A percentile compares a stretch with the other conserved stretches of the same genome.
Evolutionary conservation across 2,888 invertebrate genomes (phyloP).

Genomic region (Drosophila rubida): DNA sequence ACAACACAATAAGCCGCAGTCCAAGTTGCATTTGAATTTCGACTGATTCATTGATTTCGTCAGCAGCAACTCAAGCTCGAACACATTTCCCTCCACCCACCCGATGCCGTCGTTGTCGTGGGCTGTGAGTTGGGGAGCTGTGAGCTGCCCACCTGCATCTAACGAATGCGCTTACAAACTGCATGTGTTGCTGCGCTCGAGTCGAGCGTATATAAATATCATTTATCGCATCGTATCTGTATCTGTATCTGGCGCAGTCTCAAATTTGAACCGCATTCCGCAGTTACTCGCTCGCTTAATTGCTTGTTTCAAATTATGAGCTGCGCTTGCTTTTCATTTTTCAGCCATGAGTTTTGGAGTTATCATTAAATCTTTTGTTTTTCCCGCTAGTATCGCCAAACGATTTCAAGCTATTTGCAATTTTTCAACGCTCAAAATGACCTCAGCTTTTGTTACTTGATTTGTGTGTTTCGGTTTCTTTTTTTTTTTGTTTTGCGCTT

Average conservation of each 20-base stretch:
- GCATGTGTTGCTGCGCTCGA: conserved; percentile 20
- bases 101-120: conserved; percentile 17
- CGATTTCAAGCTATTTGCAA: conserved; percentile 57
- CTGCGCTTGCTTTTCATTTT: conserved; percentile 39
- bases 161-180: conserved; percentile 42
- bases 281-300: conserved; percentile 53
- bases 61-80: conserved; percentile 17
- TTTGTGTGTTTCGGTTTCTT: not conserved
- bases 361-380: conserved; percentile 47
- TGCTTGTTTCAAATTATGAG: conserved; percentile 67
- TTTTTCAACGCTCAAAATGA: conserved; percentile 58
- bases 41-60: conserved; percentile 57
- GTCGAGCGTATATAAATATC: conserved; percentile 57
- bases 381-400: conserved; percentile 29
- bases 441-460: conserved; percentile 61
- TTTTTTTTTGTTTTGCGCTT: conserved; percentile 30
- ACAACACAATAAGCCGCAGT: conserved; percentile 29
- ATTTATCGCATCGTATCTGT: conserved; percentile 60
- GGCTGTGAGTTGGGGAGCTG: conserved; percentile 33
- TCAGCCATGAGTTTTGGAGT: conserved; percentile 9
- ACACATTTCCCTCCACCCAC: conserved; percentile 25
- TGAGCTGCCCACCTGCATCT: conserved; percentile 42
- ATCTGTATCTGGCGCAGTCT: conserved; percentile 21
- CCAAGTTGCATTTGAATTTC: conserved; percentile 22
- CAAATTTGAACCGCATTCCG: conserved; percentile 51